These are phyloP conservation scores for Netelia inedita DNA, from an alignment of 2,888 invertebrate genomes.

Conservation along the genomic window DNA sequence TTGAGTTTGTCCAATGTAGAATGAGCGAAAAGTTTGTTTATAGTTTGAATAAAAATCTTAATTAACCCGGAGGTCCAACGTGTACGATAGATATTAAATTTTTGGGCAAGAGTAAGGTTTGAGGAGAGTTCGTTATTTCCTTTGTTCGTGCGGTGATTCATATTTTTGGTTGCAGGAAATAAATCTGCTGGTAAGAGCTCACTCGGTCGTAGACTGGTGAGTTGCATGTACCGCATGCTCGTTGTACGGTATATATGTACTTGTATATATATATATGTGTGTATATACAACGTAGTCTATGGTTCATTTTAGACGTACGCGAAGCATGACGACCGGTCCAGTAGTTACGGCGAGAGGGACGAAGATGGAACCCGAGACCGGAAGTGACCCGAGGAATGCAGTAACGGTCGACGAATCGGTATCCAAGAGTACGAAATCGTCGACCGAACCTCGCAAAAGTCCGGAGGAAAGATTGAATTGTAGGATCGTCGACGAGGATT, in stretches of 20 bases:
- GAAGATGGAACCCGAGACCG: conserved; percentile 8
- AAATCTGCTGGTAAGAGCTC: neutral
- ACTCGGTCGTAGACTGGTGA: neutral
- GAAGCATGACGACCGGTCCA: conserved; percentile 21
- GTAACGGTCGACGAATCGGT: conserved; percentile 5
- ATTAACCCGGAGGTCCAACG: too few species aligned
- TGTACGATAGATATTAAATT: too few species aligned
- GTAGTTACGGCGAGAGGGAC: neutral
- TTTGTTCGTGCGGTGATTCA: neutral
- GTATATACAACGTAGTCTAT: neutral
- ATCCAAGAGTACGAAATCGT: neutral
- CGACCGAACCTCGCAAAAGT: neutral
- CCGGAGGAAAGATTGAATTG: conserved; percentile 19
- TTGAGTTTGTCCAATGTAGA: too few species aligned
- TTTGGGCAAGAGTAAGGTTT: too few species aligned
- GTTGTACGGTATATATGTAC: neutral
- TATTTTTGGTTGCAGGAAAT: conserved; percentile 24
- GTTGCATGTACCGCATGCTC: neutral
- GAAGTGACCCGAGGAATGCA: conserved; percentile 7
- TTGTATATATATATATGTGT: neutral
- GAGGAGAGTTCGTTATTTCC: neutral
- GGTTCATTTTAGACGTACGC: conserved; percentile 3
- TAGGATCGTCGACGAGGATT: neutral
- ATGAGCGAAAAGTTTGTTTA: too few species aligned
- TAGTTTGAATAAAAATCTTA: too few species aligned